Conservation (phyloP, 2,797 vertebrate genomes). For the Alcedo atthis region DNA sequence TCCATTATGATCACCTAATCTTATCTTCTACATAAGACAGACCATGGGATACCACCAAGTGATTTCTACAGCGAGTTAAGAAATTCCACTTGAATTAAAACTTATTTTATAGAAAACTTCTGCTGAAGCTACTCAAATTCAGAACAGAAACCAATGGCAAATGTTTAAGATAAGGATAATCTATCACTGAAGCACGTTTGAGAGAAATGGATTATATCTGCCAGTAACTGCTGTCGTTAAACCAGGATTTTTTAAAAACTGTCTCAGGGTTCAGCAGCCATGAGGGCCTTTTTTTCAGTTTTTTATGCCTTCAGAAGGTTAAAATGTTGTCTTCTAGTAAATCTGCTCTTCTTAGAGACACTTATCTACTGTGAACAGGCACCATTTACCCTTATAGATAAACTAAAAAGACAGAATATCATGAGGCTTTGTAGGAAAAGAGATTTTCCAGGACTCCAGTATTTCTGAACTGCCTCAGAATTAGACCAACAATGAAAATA, state of each 20-base stretch:
- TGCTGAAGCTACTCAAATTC: not conserved
- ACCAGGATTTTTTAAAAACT: not conserved
- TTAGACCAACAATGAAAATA: not conserved
- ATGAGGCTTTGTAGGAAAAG: not conserved
- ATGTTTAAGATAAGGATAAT: slow-evolving; percentile 13
- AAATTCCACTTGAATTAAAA: not conserved
- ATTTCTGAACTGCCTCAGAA: not conserved
- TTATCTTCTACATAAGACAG: not conserved
- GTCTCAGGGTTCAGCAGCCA: not conserved
- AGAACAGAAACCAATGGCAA: slow-evolving; percentile 6
- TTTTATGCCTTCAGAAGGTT: not conserved
- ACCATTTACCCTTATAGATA: slow-evolving; percentile 18
- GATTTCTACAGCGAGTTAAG: not conserved
- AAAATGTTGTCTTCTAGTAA: slow-evolving; percentile 1
- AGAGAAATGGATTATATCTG: not conserved
- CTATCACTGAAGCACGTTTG: not conserved
- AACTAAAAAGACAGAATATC: not conserved
- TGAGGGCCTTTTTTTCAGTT: not conserved
- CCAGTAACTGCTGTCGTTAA: not conserved
- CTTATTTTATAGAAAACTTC: not conserved
- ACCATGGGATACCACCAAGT: not conserved
- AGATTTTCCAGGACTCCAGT: not conserved
- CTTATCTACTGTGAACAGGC: slow-evolving; percentile 21
- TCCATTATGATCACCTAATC: not conserved
- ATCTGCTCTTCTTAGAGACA: not conserved